These are phyloP conservation scores for Perognathus longimembris DNA, from an alignment of 2,113 vertebrate genomes.

Conservation along the genomic window DNA sequence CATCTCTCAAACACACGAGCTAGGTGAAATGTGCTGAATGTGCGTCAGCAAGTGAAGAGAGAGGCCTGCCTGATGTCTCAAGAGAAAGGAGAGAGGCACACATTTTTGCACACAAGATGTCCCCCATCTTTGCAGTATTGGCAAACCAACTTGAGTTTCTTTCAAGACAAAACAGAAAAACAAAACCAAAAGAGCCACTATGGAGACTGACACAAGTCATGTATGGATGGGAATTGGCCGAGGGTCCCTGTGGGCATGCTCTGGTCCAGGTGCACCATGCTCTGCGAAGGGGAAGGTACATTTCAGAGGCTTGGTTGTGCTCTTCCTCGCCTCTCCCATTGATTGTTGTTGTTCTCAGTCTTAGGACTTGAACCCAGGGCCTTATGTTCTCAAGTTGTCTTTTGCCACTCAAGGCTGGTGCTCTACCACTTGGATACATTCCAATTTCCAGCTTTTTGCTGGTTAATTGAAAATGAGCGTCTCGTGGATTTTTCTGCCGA, in stretches of 20 bases:
- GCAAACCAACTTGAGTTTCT: background rate
- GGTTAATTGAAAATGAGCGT: too few species aligned
- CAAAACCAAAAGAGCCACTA: background rate
- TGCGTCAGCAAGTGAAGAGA: background rate
- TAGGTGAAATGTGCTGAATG: background rate
- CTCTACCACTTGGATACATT: too few species aligned
- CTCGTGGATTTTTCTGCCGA: too few species aligned
- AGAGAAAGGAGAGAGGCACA: constrained; percentile 54
- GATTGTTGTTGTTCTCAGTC: too few species aligned
- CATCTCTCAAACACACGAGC: background rate
- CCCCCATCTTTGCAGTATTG: background rate
- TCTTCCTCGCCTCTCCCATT: too few species aligned
- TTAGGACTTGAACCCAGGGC: too few species aligned
- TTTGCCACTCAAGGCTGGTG: too few species aligned
- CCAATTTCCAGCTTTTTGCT: too few species aligned
- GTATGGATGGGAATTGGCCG: background rate
- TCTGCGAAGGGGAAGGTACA: background rate
- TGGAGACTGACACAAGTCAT: background rate
- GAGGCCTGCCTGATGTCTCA: constrained; percentile 44
- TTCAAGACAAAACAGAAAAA: background rate
- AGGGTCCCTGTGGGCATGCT: rapidly evolving
- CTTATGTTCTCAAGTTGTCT: too few species aligned
- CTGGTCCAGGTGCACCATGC: background rate
- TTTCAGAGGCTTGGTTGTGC: background rate
- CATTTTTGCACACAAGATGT: background rate